A percentile compares a stretch with the other conserved stretches of the same genome.
These are phyloP conservation scores for Papilio demoleus DNA, from an alignment of 2,888 invertebrate genomes.

Conservation along the genomic window DNA sequence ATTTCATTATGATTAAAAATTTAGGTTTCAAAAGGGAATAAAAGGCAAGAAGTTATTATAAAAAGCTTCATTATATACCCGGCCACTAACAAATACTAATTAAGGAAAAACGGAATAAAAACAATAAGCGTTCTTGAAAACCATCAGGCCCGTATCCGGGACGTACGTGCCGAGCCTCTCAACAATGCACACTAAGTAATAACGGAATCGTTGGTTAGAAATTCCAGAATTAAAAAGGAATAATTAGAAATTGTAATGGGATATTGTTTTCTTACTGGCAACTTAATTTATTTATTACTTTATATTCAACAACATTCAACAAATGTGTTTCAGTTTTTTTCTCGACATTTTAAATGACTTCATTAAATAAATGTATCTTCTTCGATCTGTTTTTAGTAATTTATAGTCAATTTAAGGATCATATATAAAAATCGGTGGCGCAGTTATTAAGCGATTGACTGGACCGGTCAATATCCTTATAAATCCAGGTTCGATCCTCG, in stretches of 20 bases:
- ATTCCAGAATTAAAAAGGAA: conserved; percentile 20
- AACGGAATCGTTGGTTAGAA: conserved; percentile 41
- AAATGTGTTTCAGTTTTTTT: too few relatives aligned
- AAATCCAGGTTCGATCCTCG: too few relatives aligned
- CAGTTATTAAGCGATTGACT: too few relatives aligned
- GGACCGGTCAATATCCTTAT: too few relatives aligned
- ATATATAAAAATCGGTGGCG: too few relatives aligned
- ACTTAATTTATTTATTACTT: neutral
- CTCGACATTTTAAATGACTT: too few relatives aligned
- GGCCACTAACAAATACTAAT: conserved; percentile 37
- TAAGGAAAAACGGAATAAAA: conserved; percentile 35
- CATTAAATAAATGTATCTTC: too few relatives aligned
- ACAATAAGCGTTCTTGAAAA: conserved; percentile 41
- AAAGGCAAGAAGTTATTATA: conserved; percentile 10
- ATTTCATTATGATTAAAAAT: conserved; percentile 2
- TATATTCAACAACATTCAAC: too few relatives aligned
- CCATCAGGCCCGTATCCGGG: conserved; percentile 37
- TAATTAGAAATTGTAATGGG: conserved; percentile 8
- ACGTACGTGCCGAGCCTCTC: conserved; percentile 59
- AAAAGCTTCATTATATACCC: conserved; percentile 23
- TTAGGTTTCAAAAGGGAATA: conserved; percentile 14
- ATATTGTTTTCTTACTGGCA: neutral
- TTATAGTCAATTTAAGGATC: too few relatives aligned
- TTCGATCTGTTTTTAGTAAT: too few relatives aligned
- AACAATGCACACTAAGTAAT: conserved; percentile 56